Base-by-base conservation (phyloP, 1,140 invertebrate species). In the Pseudomyrmex gracilis region DNA sequence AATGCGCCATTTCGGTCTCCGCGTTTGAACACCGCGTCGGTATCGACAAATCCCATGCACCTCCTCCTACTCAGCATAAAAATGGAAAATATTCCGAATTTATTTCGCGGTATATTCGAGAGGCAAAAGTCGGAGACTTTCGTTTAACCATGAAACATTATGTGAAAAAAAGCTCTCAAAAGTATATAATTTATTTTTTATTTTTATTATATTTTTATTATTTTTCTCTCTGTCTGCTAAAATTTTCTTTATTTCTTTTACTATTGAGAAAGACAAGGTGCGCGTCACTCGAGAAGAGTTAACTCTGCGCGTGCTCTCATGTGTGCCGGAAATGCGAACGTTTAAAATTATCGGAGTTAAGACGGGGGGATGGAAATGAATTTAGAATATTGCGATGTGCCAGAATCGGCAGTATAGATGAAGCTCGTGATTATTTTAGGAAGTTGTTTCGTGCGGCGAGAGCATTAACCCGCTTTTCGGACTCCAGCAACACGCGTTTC, bases 401-500 rank as follows among this genome's bases (percentile, higher is more conserved):
- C 82, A 61, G 51, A 84, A 87, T 73, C 53, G 71, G 7, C 17
- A 73, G 53, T 87, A 60, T 24, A 8, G 43, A 61, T 55, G 82
- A 68, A 60, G 53, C 64, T 24, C n/a, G 12, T 24, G 63, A 87
- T 87, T 87, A 87, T 87, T 87, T 87, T 68, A 82, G 77, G 66
- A 67, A 67, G 55, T 57, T 71, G 67, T 88, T 87, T 83, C 87
- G 87, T 88, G 87, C 83, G 2, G 55, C 15, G 7, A 5, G 83
- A 55, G 83, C 87, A 88, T 88, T 88, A 88, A 88, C 86, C 87
- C 61, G 67, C 45, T 88, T 88, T 88, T 57, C 71, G 64, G 20
- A 60, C 67, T 78, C 73, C 47, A 67, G 34, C 34, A 49, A 73
- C 64, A 64, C 71, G 51, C 61, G 63, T 64, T 86, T 45, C 53